Percentiles rank a stretch among this genome's conserved stretches.
Conservation (phyloP, 1,140 invertebrate genomes). For the Caerostris darwini region DNA sequence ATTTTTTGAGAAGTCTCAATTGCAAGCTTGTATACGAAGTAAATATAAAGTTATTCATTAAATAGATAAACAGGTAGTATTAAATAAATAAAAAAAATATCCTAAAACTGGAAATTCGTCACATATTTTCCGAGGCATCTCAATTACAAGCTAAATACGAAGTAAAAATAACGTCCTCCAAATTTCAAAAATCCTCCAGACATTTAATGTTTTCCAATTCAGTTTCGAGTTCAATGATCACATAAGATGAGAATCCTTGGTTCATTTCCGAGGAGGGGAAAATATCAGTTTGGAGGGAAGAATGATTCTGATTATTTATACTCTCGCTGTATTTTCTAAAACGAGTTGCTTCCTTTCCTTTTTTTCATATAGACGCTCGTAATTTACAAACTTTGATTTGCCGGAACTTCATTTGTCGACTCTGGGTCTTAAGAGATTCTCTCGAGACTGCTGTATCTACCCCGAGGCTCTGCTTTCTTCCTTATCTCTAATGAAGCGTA, state of each 20-base stretch:
- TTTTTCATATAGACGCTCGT: conserved; percentile 8
- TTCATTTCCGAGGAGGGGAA: background rate
- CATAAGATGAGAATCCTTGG: background rate
- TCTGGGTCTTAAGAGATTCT: conserved; percentile 13
- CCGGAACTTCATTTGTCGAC: conserved; percentile 57
- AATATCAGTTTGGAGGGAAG: background rate
- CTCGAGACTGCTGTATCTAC: background rate
- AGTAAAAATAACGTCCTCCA: background rate
- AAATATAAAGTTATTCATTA: too few species aligned
- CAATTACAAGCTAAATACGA: background rate
- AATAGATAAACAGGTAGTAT: too few species aligned
- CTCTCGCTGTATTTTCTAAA: background rate
- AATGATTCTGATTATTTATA: conserved; percentile 37
- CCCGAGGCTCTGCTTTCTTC: conserved; percentile 1
- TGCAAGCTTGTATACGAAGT: too few species aligned
- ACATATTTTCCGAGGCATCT: background rate
- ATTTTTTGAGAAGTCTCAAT: too few species aligned
- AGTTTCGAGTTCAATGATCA: conserved; percentile 3
- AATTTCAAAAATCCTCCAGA: conserved; percentile 1
- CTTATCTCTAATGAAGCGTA: conserved; percentile 58
- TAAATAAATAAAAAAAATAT: background rate
- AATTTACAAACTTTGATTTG: conserved; percentile 72
- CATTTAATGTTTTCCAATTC: background rate
- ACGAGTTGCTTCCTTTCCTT: conserved; percentile 29
- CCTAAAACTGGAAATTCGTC: background rate